Evolutionary conservation across 37 sponge, comb jelly and placozoan genomes (phyloP).

Genomic region (Cliona cf. orientalis): DNA sequence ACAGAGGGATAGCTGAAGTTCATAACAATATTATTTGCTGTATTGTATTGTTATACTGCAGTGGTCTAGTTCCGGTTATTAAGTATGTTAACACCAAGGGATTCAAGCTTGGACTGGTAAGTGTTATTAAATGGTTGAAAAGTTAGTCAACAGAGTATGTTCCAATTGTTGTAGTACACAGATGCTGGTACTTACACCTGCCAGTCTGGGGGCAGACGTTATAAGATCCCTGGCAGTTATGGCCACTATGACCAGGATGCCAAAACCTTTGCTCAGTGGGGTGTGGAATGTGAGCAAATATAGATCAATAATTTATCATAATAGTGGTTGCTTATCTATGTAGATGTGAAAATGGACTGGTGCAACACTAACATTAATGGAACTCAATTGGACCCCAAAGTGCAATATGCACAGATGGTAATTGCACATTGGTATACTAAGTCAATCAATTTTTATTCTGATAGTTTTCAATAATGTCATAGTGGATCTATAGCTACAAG

Average conservation of each 20-base stretch:
- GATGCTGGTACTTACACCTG: slow-evolving; percentile 84
- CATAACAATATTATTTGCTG: no score
- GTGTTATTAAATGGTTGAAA: neutral
- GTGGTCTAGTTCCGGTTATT: slow-evolving; percentile 61
- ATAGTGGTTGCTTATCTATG: no score
- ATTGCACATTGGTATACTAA: no score
- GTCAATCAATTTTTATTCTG: no score
- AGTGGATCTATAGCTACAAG: no score
- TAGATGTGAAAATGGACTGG: slow-evolving; percentile 94
- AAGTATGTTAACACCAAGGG: slow-evolving; percentile 74
- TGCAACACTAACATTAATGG: slow-evolving; percentile 85
- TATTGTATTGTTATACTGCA: slow-evolving; percentile 11
- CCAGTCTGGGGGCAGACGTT: slow-evolving; percentile 55
- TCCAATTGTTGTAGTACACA: slow-evolving; percentile 72
- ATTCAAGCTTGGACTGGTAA: slow-evolving; percentile 82
- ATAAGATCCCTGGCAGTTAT: slow-evolving; percentile 88
- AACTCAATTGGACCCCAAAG: slow-evolving; percentile 75
- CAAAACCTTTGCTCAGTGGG: slow-evolving; percentile 81
- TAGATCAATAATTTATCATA: slow-evolving; percentile 11
- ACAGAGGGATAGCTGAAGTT: no score
- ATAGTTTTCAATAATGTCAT: no score
- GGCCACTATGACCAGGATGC: slow-evolving; percentile 87
- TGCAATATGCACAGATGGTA: slow-evolving; percentile 81
- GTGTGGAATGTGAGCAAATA: slow-evolving; percentile 89
- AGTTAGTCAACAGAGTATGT: no score